Conservation (phyloP, 2,888 invertebrate genomes). For the Onthophagus sagittarius region DNA sequence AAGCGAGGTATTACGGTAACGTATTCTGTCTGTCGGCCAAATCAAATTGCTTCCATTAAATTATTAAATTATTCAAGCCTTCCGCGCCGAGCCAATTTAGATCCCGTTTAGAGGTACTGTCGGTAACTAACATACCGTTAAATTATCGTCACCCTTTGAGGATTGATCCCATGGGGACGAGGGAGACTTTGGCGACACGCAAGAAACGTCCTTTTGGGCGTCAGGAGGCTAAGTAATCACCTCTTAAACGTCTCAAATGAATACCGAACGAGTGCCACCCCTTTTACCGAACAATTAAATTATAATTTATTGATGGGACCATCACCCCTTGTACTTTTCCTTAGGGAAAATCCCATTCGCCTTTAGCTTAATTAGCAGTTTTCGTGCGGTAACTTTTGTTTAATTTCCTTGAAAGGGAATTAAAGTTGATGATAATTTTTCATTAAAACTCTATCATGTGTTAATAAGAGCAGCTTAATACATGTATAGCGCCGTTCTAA, state of each 20-base stretch:
- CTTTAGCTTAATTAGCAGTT: too few relatives aligned
- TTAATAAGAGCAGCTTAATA: too few relatives aligned
- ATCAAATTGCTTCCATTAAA: background rate
- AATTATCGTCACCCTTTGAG: background rate
- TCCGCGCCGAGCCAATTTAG: background rate
- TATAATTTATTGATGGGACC: conserved; percentile 12
- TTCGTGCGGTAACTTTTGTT: too few relatives aligned
- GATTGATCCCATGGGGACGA: background rate
- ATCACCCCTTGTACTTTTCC: background rate
- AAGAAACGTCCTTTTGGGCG: conserved; percentile 5
- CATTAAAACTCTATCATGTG: too few relatives aligned
- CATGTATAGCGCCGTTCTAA: too few relatives aligned
- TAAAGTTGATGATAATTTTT: too few relatives aligned
- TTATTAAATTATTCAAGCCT: background rate
- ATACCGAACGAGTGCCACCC: conserved; percentile 17
- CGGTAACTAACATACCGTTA: background rate
- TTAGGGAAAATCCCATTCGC: too few relatives aligned
- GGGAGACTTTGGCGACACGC: background rate
- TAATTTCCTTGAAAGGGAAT: too few relatives aligned
- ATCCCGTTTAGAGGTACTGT: background rate
- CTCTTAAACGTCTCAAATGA: conserved; percentile 17
- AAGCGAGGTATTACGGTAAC: background rate
- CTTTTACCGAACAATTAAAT: conserved; percentile 18
- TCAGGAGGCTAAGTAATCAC: conserved; percentile 19
- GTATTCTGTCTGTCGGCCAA: background rate